Evolutionary conservation across 2,113 vertebrate species (phyloP).

Genomic region (Aphyosemion australe): DNA sequence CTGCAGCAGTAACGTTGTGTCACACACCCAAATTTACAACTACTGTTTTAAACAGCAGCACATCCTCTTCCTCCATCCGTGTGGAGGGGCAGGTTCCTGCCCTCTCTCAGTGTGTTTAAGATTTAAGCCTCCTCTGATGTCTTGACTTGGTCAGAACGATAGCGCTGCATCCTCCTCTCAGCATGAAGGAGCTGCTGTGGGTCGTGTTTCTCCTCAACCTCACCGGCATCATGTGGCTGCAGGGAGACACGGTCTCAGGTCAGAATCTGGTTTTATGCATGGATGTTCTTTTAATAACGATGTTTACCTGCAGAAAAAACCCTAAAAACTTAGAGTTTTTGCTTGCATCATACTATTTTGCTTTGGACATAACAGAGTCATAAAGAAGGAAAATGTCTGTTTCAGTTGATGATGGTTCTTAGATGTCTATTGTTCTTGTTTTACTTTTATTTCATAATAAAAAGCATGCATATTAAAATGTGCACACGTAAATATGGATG

Average conservation of each 20-base stretch:
- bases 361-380: too few relatives aligned
- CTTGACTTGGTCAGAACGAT: constrained; percentile 8
- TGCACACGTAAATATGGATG: too few relatives aligned
- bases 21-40: background rate
- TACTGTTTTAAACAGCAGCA: background rate
- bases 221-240: background rate
- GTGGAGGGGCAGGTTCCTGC: constrained; percentile 9
- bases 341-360: too few relatives aligned
- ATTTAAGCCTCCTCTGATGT: too few relatives aligned
- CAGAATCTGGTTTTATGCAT: background rate
- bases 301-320: too few relatives aligned
- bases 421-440: too few relatives aligned
- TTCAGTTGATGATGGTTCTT: too few relatives aligned
- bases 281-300: background rate
- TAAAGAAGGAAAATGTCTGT: too few relatives aligned
- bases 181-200: constrained; percentile 12
- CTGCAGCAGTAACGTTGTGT: background rate
- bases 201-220: constrained; percentile 20
- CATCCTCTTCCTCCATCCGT: background rate
- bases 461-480: too few relatives aligned
- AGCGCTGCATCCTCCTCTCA: background rate
- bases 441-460: too few relatives aligned
- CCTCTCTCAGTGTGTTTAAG: background rate
- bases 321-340: too few relatives aligned
- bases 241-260: constrained; percentile 45